Base-by-base conservation (phyloP, 1,140 invertebrate species). In the Hyposmocoma kahamanoa region DNA sequence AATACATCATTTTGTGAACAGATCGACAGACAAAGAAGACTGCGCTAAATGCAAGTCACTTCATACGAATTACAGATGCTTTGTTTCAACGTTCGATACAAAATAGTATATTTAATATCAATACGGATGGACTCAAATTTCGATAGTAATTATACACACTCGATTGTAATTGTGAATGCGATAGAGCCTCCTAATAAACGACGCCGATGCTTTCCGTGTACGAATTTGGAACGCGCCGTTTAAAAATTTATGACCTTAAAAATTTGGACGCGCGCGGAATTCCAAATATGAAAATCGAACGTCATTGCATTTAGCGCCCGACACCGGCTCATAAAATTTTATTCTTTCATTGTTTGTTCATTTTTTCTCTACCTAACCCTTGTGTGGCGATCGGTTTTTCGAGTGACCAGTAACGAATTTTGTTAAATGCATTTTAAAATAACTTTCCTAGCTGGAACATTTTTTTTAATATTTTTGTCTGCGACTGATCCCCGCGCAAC, bases 41-140 rank as follows among this genome's bases (percentile, higher is more conserved):
- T 17, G 34, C 15, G 38, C 46, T 61, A 68, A 73, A 62, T 61
- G 76, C 76, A 80, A 84, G 78, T 84, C 80, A 84, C 56, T 74
- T 70, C 74, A 84, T 74, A 84, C 76, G 78, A 82, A 82, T 82
- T 80, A 80, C 52, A 38, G 47, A 22, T 41, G 67, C 74, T 72
- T 84, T 84, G 80, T 84, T 84, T 82, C 78, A 77, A 73, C 51
- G 62, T 64, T 71, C 55, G 51, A 42, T 43, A 57, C 63, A 78
- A 81, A 81, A 80, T 68, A 68, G 57, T 43, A 67, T 77, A 74
- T 78, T 73, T 69, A 75, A 76, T 76, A 79, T 70, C 63, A 65
- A 73, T 72, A 61, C 55, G 41, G 59, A 30, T 46, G 26, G 59
- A 47, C 53, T 71, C 62, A 57, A 66, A 72, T 67, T 52, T 63